Evolutionary conservation across 1,140 invertebrate genomes (phyloP).

Genomic region (Camponotus pennsylvanicus): DNA sequence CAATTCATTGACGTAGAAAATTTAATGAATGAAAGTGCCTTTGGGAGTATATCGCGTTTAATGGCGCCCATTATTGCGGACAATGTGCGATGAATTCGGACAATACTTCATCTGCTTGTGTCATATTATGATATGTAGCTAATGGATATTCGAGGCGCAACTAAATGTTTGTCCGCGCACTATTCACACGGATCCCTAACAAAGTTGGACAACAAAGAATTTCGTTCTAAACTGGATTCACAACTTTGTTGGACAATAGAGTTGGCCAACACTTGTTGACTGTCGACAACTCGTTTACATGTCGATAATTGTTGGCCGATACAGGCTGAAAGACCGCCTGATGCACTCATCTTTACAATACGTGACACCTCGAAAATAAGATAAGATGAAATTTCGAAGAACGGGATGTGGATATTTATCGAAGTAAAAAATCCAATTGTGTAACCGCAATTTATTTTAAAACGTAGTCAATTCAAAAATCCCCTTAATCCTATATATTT

Average conservation of each 20-base stretch:
- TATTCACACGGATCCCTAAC: constrained; percentile 44
- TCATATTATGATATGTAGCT: constrained; percentile 2
- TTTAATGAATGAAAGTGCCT: neutral
- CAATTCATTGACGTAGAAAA: neutral
- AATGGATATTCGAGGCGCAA: constrained; percentile 21
- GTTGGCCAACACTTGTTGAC: constrained; percentile 47
- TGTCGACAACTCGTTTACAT: constrained; percentile 57
- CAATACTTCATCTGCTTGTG: neutral
- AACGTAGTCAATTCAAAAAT: neutral
- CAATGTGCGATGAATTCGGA: neutral
- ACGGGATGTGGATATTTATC: neutral
- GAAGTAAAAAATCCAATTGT: neutral
- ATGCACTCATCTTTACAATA: constrained; percentile 1
- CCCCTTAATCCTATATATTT: too few species aligned
- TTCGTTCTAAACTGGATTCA: constrained; percentile 32
- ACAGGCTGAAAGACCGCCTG: constrained; percentile 18
- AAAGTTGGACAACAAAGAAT: constrained; percentile 54
- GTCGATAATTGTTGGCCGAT: constrained; percentile 53
- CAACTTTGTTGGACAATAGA: constrained; percentile 43
- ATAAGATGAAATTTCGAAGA: too few species aligned
- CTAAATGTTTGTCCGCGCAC: neutral
- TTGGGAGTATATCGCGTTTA: constrained; percentile 3
- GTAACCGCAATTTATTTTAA: too few species aligned
- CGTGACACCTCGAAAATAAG: too few species aligned
- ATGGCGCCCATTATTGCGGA: neutral